A percentile compares a stretch with the other conserved stretches of the same genome.
These are phyloP conservation scores for Mesaphorura yosii DNA, from an alignment of 1,140 invertebrate genomes.

Conservation along the genomic window DNA sequence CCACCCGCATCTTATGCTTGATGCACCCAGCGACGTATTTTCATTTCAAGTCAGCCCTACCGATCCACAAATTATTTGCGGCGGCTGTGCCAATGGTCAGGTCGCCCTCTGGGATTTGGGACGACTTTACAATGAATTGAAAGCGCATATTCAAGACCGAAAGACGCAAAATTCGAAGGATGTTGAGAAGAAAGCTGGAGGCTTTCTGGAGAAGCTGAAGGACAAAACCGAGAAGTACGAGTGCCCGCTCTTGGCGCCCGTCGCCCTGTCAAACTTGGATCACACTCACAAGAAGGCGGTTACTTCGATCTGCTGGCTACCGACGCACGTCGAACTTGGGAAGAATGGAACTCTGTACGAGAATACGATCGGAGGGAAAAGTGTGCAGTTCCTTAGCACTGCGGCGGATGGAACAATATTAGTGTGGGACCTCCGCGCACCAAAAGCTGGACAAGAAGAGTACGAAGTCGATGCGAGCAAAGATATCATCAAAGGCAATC, in stretches of 20 bases:
- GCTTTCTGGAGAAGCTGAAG: conserved; percentile 27
- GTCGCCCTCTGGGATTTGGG: conserved; percentile 42
- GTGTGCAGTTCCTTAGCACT: conserved; percentile 24
- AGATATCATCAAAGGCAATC: conserved; percentile 12
- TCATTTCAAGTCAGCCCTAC: conserved; percentile 39
- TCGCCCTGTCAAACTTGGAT: conserved; percentile 19
- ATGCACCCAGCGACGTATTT: conserved; percentile 41
- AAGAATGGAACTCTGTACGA: conserved; percentile 26
- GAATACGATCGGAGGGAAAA: conserved; percentile 14
- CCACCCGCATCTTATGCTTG: conserved; percentile 40
- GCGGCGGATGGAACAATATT: conserved; percentile 18
- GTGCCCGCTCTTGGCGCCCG: conserved; percentile 16
- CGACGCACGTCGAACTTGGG: conserved; percentile 22
- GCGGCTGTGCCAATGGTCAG: conserved; percentile 43
- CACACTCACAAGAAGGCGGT: conserved; percentile 21
- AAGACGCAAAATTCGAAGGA: neutral
- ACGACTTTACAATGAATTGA: conserved; percentile 8
- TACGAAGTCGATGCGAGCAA: conserved; percentile 2
- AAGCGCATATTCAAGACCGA: conserved; percentile 16
- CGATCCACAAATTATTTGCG: conserved; percentile 39
- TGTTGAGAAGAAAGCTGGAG: neutral
- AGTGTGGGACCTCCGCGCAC: conserved; percentile 24
- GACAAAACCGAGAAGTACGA: conserved; percentile 19
- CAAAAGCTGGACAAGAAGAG: conserved; percentile 10
- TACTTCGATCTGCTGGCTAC: conserved; percentile 20